These are phyloP conservation scores for Zaprionus davidi DNA, from an alignment of 1,140 invertebrate species.

Conservation along the genomic window DNA sequence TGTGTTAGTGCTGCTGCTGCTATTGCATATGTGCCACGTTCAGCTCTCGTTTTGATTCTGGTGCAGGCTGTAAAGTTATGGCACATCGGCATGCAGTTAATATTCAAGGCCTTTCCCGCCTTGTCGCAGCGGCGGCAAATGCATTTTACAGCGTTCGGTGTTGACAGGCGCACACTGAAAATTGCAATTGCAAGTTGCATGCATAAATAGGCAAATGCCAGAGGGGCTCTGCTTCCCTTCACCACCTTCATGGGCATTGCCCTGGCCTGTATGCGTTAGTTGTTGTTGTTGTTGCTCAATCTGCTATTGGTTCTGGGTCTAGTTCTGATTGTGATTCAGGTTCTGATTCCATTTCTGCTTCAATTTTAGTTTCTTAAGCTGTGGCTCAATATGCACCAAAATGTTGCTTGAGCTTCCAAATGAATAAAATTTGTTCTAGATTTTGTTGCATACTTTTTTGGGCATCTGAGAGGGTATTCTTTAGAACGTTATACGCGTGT, in stretches of 20 bases:
- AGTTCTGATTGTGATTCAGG: neutral
- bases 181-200: slow-evolving; percentile 56
- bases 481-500: neutral
- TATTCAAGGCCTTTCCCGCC: slow-evolving; percentile 50
- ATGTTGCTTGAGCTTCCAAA: neutral
- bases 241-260: neutral
- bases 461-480: neutral
- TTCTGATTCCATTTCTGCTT: neutral
- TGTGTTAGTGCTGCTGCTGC: neutral
- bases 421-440: neutral
- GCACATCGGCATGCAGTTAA: slow-evolving; percentile 55
- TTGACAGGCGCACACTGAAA: slow-evolving; percentile 47
- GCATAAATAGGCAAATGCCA: slow-evolving; percentile 52
- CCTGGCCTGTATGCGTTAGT: neutral
- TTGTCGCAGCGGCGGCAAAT: slow-evolving; percentile 32
- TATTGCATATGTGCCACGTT: slow-evolving; percentile 26
- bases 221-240: neutral
- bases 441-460: slow-evolving; percentile 27
- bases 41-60: slow-evolving; percentile 7
- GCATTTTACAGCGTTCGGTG: slow-evolving; percentile 35
- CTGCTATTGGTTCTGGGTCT: neutral
- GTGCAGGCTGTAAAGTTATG: slow-evolving; percentile 43
- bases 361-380: neutral
- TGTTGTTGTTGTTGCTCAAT: neutral
- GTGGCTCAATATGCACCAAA: neutral